These are phyloP conservation scores for Lymantria dispar DNA, from an alignment of 2,888 invertebrate genomes.

Conservation along the genomic window DNA sequence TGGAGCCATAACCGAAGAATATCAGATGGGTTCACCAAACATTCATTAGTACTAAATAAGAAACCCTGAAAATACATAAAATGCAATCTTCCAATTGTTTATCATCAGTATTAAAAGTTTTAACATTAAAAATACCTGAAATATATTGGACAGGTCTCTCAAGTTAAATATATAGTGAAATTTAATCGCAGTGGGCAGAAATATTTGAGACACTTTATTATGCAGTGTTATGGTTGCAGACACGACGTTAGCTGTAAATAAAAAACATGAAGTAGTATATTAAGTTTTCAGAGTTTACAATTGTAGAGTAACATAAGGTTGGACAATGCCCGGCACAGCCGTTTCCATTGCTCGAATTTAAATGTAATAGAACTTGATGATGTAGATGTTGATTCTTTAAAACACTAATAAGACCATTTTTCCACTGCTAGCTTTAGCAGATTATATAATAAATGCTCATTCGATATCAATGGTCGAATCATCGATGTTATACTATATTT, in stretches of 20 bases:
- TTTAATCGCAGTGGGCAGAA: conserved; percentile 97
- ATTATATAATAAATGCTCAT: too few species aligned
- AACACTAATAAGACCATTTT: too few species aligned
- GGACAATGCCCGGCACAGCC: too few species aligned
- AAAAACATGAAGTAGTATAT: background rate
- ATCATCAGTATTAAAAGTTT: background rate
- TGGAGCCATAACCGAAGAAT: conserved; percentile 96
- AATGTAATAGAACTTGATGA: too few species aligned
- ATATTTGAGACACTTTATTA: conserved; percentile 92
- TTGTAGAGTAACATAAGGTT: too few species aligned
- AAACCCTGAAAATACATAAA: conserved; percentile 86
- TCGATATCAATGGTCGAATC: too few species aligned
- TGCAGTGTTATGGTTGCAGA: conserved; percentile 92
- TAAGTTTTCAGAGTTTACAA: too few species aligned
- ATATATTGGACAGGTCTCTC: conserved; percentile 96
- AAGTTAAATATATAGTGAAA: conserved; percentile 98
- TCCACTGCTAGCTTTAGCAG: too few species aligned
- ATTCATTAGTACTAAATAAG: conserved; percentile 94
- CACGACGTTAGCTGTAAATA: conserved; percentile 84
- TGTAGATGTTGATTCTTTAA: too few species aligned
- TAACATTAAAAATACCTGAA: conserved; percentile 85
- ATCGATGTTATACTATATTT: too few species aligned
- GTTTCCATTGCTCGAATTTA: too few species aligned
- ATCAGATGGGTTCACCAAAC: conserved; percentile 90
- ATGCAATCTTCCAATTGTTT: background rate